These are phyloP conservation scores for Limanda limanda DNA, from an alignment of 2,113 vertebrate genomes.

Conservation along the genomic window DNA sequence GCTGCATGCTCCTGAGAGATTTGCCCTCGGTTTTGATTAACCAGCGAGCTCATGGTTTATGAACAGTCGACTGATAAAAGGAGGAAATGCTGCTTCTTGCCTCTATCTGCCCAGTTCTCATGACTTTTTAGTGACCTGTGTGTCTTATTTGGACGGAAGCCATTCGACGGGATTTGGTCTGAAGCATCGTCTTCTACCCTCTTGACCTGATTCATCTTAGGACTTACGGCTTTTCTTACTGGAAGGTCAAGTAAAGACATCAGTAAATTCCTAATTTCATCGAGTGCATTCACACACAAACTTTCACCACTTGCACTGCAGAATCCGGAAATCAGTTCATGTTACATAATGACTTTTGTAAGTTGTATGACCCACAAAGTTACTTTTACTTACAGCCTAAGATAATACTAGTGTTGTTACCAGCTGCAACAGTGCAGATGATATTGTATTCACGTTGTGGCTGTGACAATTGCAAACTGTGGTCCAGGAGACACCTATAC, in stretches of 20 bases:
- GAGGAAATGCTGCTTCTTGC: constrained; percentile 22
- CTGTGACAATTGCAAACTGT: no score
- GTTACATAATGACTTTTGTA: constrained; percentile 21
- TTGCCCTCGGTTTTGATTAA: constrained; percentile 36
- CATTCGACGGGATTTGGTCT: constrained; percentile 46
- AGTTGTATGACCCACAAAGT: constrained; percentile 26
- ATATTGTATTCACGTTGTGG: no score
- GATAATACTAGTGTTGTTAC: constrained; percentile 2
- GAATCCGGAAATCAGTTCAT: constrained; percentile 9
- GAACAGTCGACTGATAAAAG: constrained; percentile 28
- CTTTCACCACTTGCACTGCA: not conserved
- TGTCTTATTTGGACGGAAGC: constrained; percentile 15
- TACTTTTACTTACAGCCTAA: not conserved
- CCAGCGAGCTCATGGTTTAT: constrained; percentile 37
- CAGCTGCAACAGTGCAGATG: not conserved
- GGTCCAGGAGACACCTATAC: no score
- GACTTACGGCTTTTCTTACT: not conserved
- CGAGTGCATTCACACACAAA: not conserved
- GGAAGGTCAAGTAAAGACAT: constrained; percentile 47
- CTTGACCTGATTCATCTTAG: constrained; percentile 38
- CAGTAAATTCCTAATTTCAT: constrained; percentile 17
- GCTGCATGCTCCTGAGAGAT: constrained; percentile 20
- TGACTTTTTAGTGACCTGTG: constrained; percentile 1
- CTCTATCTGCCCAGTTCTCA: not conserved
- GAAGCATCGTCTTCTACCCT: constrained; percentile 24